Conservation (phyloP, 2,797 vertebrate species). For the Cyprinella venusta region DNA sequence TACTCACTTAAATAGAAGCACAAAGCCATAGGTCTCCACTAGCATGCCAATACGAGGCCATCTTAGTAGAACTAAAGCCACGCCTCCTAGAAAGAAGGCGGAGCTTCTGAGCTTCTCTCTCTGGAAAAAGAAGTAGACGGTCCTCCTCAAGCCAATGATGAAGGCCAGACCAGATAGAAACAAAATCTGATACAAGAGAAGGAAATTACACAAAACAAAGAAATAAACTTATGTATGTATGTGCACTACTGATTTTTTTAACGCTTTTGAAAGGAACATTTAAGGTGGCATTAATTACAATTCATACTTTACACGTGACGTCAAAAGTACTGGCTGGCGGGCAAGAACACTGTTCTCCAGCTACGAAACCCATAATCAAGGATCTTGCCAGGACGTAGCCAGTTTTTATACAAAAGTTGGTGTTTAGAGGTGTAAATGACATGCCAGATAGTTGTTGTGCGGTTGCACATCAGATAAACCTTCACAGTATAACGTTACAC, state of each 20-base stretch:
- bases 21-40: slow-evolving; percentile 86
- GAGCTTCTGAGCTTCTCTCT: slow-evolving; percentile 84
- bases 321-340: too few species aligned
- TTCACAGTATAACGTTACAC: too few species aligned
- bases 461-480: too few species aligned
- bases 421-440: too few species aligned
- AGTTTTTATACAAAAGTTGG: too few species aligned
- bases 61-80: slow-evolving; percentile 81
- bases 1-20: slow-evolving; percentile 85
- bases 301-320: too few species aligned
- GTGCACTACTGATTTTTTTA: neutral
- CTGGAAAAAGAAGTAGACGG: slow-evolving; percentile 88
- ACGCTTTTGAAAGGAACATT: neutral
- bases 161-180: slow-evolving; percentile 84
- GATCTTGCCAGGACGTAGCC: too few species aligned
- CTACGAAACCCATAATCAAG: too few species aligned
- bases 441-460: too few species aligned
- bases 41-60: slow-evolving; percentile 89
- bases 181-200: slow-evolving; percentile 76
- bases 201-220: neutral
- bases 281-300: neutral
- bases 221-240: neutral
- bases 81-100: slow-evolving; percentile 87
- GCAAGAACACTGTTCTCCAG: too few species aligned
- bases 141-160: slow-evolving; percentile 85